phyloP scores from a whole-genome alignment of 2,888 invertebrate genomes.

The Acanthosepion lycidas region DNA sequence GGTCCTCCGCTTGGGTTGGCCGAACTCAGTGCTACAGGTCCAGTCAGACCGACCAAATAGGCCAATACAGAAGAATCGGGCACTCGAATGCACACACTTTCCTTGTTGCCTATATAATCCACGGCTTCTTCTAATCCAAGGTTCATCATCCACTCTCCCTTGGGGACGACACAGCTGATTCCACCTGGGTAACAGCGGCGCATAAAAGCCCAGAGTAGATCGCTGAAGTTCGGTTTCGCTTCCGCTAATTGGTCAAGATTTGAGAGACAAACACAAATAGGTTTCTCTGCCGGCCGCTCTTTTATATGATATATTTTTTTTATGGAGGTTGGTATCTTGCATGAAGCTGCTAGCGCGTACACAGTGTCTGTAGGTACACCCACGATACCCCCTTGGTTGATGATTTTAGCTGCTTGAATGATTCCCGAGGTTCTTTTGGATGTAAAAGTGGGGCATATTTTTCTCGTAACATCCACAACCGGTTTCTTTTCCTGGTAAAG shows the following conservation, averaged over 20 bases:
- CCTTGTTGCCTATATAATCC: conserved; percentile 57
- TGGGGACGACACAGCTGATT: conserved; percentile 62
- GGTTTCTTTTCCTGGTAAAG: conserved; percentile 21
- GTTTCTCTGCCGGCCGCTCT: conserved; percentile 61
- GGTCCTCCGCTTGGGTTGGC: conserved; percentile 63
- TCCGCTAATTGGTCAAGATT: conserved; percentile 59
- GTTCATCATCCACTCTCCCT: conserved; percentile 57
- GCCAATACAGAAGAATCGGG: conserved; percentile 61
- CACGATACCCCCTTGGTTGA: conserved; percentile 58
- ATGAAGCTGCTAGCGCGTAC: conserved; percentile 62
- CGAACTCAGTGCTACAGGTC: conserved; percentile 61
- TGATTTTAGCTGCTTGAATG: conserved; percentile 54
- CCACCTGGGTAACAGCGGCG: conserved; percentile 61
- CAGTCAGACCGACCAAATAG: conserved; percentile 59
- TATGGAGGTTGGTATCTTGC: conserved; percentile 60
- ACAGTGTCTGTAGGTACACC: conserved; percentile 64
- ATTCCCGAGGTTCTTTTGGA: conserved; percentile 59
- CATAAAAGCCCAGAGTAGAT: conserved; percentile 62
- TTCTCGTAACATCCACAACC: background rate
- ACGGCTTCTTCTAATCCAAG: conserved; percentile 56
- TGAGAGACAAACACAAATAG: conserved; percentile 64
- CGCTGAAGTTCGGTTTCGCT: conserved; percentile 58
- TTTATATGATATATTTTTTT: conserved; percentile 60
- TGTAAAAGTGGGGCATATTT: conserved; percentile 56
- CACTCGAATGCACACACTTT: conserved; percentile 61